Percentiles rank a stretch among this genome's conserved stretches.
Conservation (phyloP, 2,113 vertebrate species). For the Promerops cafer region DNA sequence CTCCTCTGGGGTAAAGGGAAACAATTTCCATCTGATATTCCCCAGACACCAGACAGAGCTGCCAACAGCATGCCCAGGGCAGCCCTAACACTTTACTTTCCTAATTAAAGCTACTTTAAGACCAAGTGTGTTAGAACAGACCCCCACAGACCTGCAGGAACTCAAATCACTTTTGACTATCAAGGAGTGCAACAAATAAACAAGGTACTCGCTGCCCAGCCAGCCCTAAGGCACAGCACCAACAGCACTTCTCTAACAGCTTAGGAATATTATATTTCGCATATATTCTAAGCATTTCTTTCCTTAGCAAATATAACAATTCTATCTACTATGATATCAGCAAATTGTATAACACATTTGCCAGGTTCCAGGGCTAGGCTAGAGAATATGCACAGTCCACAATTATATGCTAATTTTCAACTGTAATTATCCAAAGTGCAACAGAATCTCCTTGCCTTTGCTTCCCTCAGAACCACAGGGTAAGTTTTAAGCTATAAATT, state of each 20-base stretch:
- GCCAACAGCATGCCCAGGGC: background rate
- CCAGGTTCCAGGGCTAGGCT: background rate
- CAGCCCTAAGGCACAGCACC: background rate
- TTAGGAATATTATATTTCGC: background rate
- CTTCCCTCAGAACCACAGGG: background rate
- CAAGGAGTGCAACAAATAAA: background rate
- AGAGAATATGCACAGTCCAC: background rate
- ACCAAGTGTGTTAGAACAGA: background rate
- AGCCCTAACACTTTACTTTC: background rate
- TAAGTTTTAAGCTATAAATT: background rate
- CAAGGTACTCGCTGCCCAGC: background rate
- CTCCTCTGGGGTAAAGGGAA: background rate
- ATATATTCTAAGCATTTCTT: background rate
- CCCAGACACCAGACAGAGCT: fast-evolving
- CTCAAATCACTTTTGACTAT: fast-evolving
- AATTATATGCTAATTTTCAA: background rate
- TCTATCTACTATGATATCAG: background rate
- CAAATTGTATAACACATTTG: background rate
- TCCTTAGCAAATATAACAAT: background rate
- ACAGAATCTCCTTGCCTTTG: background rate
- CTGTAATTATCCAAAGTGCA: background rate
- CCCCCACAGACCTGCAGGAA: background rate
- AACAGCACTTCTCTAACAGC: background rate
- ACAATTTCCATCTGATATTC: background rate
- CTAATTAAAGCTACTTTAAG: background rate